Evolutionary conservation across 2,113 vertebrate species (phyloP).

Genomic region (Aphelocoma coerulescens): DNA sequence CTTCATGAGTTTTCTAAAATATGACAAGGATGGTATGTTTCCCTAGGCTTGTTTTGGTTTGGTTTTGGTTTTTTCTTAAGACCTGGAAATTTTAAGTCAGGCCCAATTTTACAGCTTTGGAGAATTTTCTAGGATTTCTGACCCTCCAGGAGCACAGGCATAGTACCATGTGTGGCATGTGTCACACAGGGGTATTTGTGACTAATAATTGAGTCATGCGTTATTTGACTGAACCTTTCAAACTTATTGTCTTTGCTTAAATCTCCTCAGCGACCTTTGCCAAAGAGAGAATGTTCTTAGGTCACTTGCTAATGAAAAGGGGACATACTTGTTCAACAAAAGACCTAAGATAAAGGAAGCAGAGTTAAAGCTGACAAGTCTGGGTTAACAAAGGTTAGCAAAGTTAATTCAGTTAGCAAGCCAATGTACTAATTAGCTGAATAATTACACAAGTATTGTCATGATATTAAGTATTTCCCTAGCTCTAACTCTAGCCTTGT

Average conservation of each 20-base stretch:
- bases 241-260: conserved; percentile 10
- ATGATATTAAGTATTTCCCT: conserved; percentile 1
- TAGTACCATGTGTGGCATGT: not conserved
- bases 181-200: not conserved
- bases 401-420: conserved; percentile 18
- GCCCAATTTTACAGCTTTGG: not conserved
- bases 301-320: conserved; percentile 29
- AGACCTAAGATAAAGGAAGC: not conserved
- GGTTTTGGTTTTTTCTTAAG: too few relatives aligned
- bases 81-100: not conserved
- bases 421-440: not conserved
- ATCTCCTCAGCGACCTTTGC: conserved; percentile 12
- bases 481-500: not conserved
- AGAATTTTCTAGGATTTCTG: not conserved
- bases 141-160: not conserved
- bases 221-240: conserved; percentile 25
- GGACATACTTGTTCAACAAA: conserved; percentile 1
- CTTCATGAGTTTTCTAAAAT: not conserved
- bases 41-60: not conserved
- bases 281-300: conserved; percentile 21
- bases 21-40: not conserved
- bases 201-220: not conserved
- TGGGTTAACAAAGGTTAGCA: not conserved
- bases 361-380: not conserved
- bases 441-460: not conserved